Conservation (phyloP, 37 sponge, comb jelly and placozoan species). For the Lycopodina hypogea region DNA sequence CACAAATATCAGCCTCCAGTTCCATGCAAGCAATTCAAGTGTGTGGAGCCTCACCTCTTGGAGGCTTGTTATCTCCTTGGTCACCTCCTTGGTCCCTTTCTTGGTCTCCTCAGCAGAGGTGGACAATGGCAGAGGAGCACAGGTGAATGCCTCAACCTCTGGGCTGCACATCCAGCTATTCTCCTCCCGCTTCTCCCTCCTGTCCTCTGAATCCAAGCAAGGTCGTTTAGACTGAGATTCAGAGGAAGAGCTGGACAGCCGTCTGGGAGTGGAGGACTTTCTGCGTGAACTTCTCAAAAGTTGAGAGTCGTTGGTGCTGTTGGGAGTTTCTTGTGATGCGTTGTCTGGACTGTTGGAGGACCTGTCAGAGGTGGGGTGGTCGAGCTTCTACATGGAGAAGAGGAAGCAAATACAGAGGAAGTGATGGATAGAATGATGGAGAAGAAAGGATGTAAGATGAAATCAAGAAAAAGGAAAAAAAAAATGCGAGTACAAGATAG, state of each 20-base stretch:
- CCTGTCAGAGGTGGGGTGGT: background rate
- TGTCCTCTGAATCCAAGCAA: background rate
- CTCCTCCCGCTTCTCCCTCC: background rate
- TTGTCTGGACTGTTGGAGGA: background rate
- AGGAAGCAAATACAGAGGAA: background rate
- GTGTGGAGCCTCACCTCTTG: too few relatives aligned
- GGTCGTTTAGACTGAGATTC: background rate
- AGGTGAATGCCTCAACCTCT: constrained; percentile 26
- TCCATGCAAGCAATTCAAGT: too few relatives aligned
- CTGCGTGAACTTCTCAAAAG: constrained; percentile 1
- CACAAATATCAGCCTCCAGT: too few relatives aligned
- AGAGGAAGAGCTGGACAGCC: background rate
- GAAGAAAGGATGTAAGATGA: too few relatives aligned
- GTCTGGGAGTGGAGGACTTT: constrained; percentile 6
- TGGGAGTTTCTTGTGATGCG: background rate
- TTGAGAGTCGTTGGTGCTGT: background rate
- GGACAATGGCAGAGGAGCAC: constrained; percentile 13
- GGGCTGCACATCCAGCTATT: background rate
- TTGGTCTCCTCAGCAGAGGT: too few relatives aligned
- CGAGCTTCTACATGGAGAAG: background rate
- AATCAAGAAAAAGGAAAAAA: too few relatives aligned
- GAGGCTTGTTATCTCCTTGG: too few relatives aligned
- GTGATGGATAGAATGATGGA: too few relatives aligned
- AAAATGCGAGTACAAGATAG: too few relatives aligned
- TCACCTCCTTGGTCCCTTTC: too few relatives aligned